Conservation (phyloP, 2,888 invertebrate genomes). For the Lasioglossum zephyrum region DNA sequence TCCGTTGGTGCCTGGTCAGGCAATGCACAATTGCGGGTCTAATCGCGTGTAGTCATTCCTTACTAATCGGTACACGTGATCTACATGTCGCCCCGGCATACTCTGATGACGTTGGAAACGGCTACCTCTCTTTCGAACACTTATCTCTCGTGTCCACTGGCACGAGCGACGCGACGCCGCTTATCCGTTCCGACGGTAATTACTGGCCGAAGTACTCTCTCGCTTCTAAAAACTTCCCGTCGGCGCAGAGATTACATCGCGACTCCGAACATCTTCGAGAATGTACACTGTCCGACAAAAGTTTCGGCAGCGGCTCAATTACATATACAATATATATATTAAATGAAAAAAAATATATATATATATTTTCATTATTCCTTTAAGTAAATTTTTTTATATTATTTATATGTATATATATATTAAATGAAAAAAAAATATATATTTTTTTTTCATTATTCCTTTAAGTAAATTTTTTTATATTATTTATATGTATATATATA, state of each 20-base stretch:
- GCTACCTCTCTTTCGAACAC: constrained; percentile 23
- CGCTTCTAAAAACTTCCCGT: neutral
- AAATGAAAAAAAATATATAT: no score
- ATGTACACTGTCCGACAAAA: neutral
- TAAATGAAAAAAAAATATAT: no score
- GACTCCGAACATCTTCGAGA: neutral
- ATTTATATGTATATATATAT: no score
- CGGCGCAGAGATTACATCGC: neutral
- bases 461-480: no score
- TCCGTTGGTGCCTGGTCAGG: constrained; percentile 50
- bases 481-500: no score
- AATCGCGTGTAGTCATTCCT: constrained; percentile 44
- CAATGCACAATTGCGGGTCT: constrained; percentile 59
- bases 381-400: no score
- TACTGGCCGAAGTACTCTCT: constrained; percentile 12
- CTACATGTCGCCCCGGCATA: constrained; percentile 40
- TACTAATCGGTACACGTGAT: constrained; percentile 55
- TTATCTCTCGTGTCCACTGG: constrained; percentile 36
- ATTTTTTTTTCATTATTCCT: no score
- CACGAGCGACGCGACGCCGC: constrained; percentile 13
- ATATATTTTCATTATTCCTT: no score
- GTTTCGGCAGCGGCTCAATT: neutral
- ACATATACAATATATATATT: no score
- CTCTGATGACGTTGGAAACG: constrained; percentile 45
- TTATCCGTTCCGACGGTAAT: constrained; percentile 34